Evolutionary conservation across 2,888 invertebrate species (phyloP), one percentile per base, ranked within the genome.

Genomic region (Cosmia pyralina): DNA sequence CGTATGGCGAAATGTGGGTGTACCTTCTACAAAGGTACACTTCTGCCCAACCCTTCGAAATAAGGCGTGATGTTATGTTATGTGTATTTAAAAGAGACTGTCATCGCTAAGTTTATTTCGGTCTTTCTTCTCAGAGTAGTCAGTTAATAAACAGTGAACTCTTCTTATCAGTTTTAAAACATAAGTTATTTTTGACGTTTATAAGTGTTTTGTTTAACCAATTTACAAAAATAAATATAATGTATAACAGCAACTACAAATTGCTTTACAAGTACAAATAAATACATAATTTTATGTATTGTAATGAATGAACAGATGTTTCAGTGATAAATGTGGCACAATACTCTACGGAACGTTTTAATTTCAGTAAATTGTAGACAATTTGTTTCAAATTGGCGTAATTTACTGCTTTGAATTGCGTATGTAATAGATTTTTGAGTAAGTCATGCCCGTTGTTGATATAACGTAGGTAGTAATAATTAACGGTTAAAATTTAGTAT

Each of bases 301-400:
- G 28, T 58, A 65, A 41, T 38, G 38, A 5, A 52, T 55, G 48
- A 64, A 41, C 67, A 60, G 52, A 72, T 78, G 67, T 41, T 68
- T n/a, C 60, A 44, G 22, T 79, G 46, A 73, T 41, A 63, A 63
- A 63, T 64, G 19, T 28, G 13, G 15, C 48, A 28, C n/a, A 60
- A 72, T 60, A 50, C 15, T 55, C 53, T 75, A 22, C 2, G 28
- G 13, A 50, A 81, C 34, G 58, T 69, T 76, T 63, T 65, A 82
- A 70, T 59, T 82, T 57, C 15, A 48, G 44, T 59, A 59, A 77
- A 77, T 71, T 60, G 78, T 72, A 13, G 59, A 48, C 64, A 55
- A 60, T 78, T 67, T 64, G 55, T 67, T 53, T 58, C 22, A 34
- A 19, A 53, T 67, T 41, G 17, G 3, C 11, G 34, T 57, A 44